A percentile compares a stretch with the other conserved stretches of the same genome.
These are phyloP conservation scores for Crocallis elinguaria DNA, from an alignment of 2,888 invertebrate genomes.

Conservation along the genomic window DNA sequence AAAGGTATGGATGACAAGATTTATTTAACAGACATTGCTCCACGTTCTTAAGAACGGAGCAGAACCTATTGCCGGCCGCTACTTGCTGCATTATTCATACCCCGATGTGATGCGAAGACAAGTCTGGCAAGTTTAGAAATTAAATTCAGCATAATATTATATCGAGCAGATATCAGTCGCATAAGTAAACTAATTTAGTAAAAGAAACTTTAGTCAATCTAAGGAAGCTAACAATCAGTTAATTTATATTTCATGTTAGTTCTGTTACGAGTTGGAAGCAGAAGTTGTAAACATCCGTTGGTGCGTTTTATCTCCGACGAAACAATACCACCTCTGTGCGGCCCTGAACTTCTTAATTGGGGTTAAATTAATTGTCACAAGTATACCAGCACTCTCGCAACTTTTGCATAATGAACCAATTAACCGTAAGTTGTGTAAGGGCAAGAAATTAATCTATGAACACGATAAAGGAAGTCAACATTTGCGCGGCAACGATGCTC, in stretches of 20 bases:
- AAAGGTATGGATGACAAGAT: background rate
- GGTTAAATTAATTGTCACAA: conserved; percentile 79
- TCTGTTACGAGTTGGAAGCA: background rate
- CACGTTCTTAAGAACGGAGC: conserved; percentile 45
- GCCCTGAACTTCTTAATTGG: conserved; percentile 57
- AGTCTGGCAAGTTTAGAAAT: conserved; percentile 43
- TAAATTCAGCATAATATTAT: conserved; percentile 23
- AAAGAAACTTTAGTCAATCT: background rate
- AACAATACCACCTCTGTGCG: conserved; percentile 31
- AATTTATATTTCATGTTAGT: background rate
- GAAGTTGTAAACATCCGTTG: conserved; percentile 11
- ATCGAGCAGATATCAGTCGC: conserved; percentile 1
- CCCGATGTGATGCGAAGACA: conserved; percentile 41
- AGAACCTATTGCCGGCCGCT: conserved; percentile 44
- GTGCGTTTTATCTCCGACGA: conserved; percentile 9
- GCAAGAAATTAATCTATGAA: conserved; percentile 11
- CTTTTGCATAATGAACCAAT: conserved; percentile 47
- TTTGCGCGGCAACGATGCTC: conserved; percentile 2
- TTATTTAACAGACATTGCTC: conserved; percentile 25
- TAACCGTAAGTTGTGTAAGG: conserved; percentile 29
- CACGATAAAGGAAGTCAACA: conserved; percentile 10
- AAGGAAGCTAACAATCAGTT: background rate
- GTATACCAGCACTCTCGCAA: conserved; percentile 52
- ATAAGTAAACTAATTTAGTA: background rate
- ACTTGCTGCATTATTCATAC: conserved; percentile 52